phyloP scores from a whole-genome alignment of 2,888 invertebrate genomes.

The Agonum fuliginosum region DNA sequence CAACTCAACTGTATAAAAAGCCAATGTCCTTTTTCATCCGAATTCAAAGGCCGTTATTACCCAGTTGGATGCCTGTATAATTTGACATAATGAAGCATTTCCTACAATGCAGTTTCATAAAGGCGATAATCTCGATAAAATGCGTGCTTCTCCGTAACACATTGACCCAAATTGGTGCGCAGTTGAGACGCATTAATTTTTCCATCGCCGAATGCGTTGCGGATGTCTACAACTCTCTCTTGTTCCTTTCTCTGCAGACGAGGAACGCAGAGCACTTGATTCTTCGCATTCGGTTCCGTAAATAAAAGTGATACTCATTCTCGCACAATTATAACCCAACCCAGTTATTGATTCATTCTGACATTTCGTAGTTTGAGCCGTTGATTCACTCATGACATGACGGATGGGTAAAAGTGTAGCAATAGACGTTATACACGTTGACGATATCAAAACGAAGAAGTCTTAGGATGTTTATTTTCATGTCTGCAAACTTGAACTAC shows the following conservation, averaged over 20 bases:
- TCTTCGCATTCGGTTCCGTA: conserved; percentile 35
- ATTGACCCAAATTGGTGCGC: conserved; percentile 35
- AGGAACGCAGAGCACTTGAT: conserved; percentile 40
- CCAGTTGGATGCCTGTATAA: background rate
- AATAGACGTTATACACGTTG: background rate
- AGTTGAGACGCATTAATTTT: conserved; percentile 43
- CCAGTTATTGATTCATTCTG: conserved; percentile 52
- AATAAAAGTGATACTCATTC: conserved; percentile 56
- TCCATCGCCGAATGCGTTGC: conserved; percentile 48
- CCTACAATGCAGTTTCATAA: background rate
- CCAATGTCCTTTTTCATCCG: too few species aligned
- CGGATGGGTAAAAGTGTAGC: conserved; percentile 42
- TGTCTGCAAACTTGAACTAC: background rate
- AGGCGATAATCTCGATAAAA: conserved; percentile 13
- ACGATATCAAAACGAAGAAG: background rate
- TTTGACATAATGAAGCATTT: conserved; percentile 10
- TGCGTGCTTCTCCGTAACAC: background rate
- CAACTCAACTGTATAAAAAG: background rate
- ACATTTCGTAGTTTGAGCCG: conserved; percentile 23
- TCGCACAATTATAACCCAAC: conserved; percentile 52
- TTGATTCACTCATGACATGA: conserved; percentile 43
- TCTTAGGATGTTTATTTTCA: background rate
- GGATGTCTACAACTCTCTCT: conserved; percentile 50
- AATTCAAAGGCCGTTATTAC: background rate
- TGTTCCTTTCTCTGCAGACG: conserved; percentile 53